Conservation (phyloP, 2,797 vertebrate species). For the Pseudochirops cupreus region DNA sequence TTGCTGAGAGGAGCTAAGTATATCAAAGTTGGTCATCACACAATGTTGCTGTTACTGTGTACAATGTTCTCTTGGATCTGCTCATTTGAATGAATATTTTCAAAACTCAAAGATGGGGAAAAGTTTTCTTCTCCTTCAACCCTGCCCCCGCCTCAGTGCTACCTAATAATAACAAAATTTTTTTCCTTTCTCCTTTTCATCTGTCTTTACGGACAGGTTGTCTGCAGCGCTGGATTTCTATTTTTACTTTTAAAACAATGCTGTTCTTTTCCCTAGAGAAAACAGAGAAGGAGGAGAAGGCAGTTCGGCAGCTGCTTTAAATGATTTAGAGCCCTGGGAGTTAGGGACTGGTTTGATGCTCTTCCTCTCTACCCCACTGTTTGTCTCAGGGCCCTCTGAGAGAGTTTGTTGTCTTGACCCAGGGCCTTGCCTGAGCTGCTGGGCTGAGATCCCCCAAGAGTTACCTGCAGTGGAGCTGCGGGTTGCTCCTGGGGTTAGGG, state of each 20-base stretch:
- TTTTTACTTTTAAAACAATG: background rate
- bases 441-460: background rate
- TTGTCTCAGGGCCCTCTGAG: background rate
- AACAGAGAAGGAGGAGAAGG: background rate
- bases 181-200: background rate
- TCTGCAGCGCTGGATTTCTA: background rate
- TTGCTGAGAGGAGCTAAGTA: no score
- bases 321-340: background rate
- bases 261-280: background rate
- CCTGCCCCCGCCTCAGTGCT: background rate
- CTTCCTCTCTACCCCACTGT: background rate
- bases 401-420: conserved; percentile 3
- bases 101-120: background rate
- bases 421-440: background rate
- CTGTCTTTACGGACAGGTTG: background rate
- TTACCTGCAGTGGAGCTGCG: background rate
- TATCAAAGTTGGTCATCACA: no score
- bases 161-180: background rate
- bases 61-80: no score
- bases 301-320: background rate
- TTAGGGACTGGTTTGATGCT: background rate
- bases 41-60: no score
- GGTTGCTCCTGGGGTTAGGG: background rate
- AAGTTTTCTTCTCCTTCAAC: background rate
- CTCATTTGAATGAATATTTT: background rate